A percentile compares a stretch with the other conserved stretches of the same genome.
These are phyloP conservation scores for Panzeria rudis DNA, from an alignment of 2,888 invertebrate genomes.

Conservation along the genomic window DNA sequence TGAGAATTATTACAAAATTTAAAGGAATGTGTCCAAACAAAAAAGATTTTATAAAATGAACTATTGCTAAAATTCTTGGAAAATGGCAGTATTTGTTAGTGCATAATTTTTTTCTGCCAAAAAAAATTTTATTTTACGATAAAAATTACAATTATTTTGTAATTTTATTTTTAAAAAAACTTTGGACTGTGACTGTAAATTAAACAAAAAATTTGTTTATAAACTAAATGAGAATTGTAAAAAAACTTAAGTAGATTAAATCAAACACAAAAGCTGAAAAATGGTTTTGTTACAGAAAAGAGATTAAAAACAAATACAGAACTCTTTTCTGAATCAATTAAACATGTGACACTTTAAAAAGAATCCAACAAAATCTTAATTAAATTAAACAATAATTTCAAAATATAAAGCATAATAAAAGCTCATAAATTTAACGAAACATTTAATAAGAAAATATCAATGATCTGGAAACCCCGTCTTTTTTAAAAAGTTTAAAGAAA, in stretches of 20 bases:
- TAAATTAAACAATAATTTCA: not conserved
- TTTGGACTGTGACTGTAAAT: no score
- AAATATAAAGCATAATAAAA: not conserved
- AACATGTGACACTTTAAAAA: not conserved
- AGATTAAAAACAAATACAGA: not conserved
- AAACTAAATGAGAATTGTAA: constrained; percentile 48
- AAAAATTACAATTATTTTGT: no score
- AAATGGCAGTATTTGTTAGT: no score
- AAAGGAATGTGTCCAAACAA: not conserved
- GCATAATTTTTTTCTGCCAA: no score
- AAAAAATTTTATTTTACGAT: no score
- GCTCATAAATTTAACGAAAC: not conserved
- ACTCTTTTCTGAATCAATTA: not conserved
- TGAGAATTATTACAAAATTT: not conserved
- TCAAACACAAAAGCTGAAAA: not conserved
- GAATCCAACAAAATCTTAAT: not conserved
- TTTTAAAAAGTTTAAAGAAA: no score
- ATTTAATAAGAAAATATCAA: not conserved
- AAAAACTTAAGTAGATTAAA: not conserved
- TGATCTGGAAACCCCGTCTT: not conserved
- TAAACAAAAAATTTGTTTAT: not conserved
- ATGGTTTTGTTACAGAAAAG: not conserved
- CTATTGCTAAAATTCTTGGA: no score
- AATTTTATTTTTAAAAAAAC: no score
- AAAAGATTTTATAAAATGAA: no score